These are phyloP conservation scores for Clarias gariepinus DNA, from an alignment of 2,113 vertebrate genomes.

Conservation along the genomic window DNA sequence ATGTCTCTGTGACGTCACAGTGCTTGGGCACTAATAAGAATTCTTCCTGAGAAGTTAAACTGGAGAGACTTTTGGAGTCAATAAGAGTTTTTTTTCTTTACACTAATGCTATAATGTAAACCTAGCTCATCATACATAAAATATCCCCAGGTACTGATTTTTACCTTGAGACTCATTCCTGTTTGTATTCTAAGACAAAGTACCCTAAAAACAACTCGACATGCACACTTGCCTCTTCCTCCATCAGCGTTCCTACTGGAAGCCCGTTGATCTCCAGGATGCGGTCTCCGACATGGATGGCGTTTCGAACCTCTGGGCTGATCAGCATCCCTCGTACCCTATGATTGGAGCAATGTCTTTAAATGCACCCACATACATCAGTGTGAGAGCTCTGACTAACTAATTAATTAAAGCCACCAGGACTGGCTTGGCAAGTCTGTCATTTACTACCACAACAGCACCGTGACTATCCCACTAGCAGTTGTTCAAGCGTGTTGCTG, in stretches of 20 bases:
- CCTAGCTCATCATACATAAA: not conserved
- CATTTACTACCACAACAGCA: slow-evolving; percentile 7
- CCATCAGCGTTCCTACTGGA: slow-evolving; percentile 81
- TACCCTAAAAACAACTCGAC: not conserved
- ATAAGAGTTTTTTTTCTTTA: not conserved
- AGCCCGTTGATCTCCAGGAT: slow-evolving; percentile 95
- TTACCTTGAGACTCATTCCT: not conserved
- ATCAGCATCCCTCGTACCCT: slow-evolving; percentile 93
- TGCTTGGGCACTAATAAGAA: not conserved
- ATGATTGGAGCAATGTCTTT: slow-evolving; percentile 30
- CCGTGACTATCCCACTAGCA: not conserved
- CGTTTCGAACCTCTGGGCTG: slow-evolving; percentile 87
- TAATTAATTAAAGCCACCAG: not conserved
- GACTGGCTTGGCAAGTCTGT: slow-evolving; percentile 20
- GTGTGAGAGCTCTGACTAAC: slow-evolving; percentile 5
- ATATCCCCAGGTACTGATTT: not conserved
- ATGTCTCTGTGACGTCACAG: too few species aligned
- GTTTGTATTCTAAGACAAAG: not conserved
- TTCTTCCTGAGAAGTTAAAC: not conserved
- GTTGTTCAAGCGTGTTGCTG: not conserved
- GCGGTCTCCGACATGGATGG: slow-evolving; percentile 91
- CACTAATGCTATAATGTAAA: too few species aligned
- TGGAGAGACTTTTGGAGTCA: not conserved
- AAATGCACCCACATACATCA: slow-evolving; percentile 4
- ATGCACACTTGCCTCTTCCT: slow-evolving; percentile 81